Evolutionary conservation across 2,797 vertebrate species (phyloP).

Genomic region (Tragopan temminckii): DNA sequence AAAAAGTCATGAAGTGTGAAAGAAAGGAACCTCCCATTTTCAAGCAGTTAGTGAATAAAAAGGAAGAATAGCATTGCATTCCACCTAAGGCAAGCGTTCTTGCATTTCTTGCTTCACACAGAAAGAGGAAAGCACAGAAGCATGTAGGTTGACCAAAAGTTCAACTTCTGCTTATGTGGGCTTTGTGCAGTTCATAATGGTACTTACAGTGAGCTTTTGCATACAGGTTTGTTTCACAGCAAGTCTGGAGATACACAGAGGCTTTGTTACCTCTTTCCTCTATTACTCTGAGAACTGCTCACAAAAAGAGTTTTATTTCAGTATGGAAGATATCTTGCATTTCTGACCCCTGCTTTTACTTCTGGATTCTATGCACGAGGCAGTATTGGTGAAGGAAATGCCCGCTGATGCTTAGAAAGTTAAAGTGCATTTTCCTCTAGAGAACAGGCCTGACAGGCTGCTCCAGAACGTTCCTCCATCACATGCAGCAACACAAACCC

Average conservation of each 20-base stretch:
- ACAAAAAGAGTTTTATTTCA: neutral
- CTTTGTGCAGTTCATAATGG: neutral
- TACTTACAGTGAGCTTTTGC: neutral
- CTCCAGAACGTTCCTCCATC: neutral
- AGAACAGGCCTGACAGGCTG: neutral
- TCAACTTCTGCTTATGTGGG: neutral
- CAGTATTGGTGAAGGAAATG: neutral
- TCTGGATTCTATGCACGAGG: neutral
- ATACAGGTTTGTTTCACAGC: neutral
- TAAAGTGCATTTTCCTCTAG: neutral
- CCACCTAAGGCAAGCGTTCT: neutral
- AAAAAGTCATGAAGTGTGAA: neutral
- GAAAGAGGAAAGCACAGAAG: neutral
- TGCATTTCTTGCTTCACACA: neutral
- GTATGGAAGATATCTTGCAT: rapidly evolving
- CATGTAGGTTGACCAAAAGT: neutral
- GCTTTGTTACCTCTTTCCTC: neutral
- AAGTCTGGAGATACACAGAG: neutral
- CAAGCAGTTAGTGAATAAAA: conserved; percentile 4
- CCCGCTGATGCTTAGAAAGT: neutral
- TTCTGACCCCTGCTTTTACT: neutral
- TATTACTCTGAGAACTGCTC: neutral
- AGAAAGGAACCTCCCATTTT: neutral
- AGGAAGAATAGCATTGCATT: neutral
- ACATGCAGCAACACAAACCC: neutral